These are phyloP conservation scores for Limnephilus auricula DNA, from an alignment of 2,888 invertebrate species.

Conservation along the genomic window DNA sequence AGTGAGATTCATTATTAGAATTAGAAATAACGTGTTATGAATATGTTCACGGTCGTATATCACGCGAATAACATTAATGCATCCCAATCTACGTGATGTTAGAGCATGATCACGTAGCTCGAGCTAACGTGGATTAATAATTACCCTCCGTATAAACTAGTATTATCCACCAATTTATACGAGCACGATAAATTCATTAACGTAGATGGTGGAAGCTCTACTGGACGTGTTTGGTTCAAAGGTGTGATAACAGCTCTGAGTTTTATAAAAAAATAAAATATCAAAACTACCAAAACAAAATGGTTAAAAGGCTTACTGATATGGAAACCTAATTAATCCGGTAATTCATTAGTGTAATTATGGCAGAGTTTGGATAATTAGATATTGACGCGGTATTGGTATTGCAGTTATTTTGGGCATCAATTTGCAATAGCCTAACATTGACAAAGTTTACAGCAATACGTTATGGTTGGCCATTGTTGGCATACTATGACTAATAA, in stretches of 20 bases:
- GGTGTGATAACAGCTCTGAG: slow-evolving; percentile 29
- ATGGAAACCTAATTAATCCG: neutral
- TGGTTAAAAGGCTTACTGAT: neutral
- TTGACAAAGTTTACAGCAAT: slow-evolving; percentile 45
- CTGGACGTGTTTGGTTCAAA: slow-evolving; percentile 41
- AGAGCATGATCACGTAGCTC: slow-evolving; percentile 35
- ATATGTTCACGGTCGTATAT: neutral
- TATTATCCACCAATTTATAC: slow-evolving; percentile 63
- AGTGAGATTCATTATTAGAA: neutral
- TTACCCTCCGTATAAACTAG: slow-evolving; percentile 59
- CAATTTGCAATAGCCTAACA: slow-evolving; percentile 25
- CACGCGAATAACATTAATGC: slow-evolving; percentile 47
- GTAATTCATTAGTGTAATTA: neutral
- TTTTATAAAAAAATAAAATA: neutral
- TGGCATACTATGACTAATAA: slow-evolving; percentile 41
- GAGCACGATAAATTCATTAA: slow-evolving; percentile 61
- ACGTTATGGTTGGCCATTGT: slow-evolving; percentile 40
- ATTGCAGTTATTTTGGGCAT: slow-evolving; percentile 12
- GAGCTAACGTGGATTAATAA: slow-evolving; percentile 59
- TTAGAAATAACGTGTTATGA: neutral
- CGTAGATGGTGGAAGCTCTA: slow-evolving; percentile 44
- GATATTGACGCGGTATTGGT: neutral
- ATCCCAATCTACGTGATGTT: slow-evolving; percentile 42
- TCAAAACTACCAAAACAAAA: neutral
- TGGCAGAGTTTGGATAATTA: neutral